phyloP scores from a whole-genome alignment of 2,888 invertebrate genomes.

The Theretra japonica region DNA sequence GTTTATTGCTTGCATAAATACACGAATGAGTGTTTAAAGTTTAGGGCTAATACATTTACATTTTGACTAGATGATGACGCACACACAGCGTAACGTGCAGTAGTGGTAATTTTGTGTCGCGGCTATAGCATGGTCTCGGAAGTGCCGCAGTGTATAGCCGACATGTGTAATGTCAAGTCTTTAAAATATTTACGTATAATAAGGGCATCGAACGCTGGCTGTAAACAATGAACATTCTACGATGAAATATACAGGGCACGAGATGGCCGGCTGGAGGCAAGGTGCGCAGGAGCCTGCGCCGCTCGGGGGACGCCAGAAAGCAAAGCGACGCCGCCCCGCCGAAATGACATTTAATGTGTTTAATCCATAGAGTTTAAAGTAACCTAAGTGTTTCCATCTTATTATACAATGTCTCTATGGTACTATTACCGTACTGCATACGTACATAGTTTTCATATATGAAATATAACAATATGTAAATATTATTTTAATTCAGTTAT shows the following conservation, averaged over 20 bases:
- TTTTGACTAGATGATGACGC: not conserved
- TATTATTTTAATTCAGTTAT: slow-evolving; percentile 36
- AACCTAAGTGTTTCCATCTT: slow-evolving; percentile 24
- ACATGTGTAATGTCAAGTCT: slow-evolving; percentile 23
- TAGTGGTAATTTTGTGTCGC: not conserved
- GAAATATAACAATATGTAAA: slow-evolving; percentile 43
- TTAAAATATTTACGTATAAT: not conserved
- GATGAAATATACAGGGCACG: not conserved
- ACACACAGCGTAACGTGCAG: slow-evolving; percentile 4
- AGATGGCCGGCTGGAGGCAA: not conserved
- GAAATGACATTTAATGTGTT: slow-evolving; percentile 28
- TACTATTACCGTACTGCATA: slow-evolving; percentile 3
- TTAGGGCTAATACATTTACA: slow-evolving; percentile 1
- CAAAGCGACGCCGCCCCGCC: not conserved
- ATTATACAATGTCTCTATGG: slow-evolving; percentile 3
- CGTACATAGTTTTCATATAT: slow-evolving; percentile 32
- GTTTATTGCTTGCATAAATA: not conserved
- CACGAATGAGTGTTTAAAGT: slow-evolving; percentile 2
- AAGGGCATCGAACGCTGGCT: not conserved
- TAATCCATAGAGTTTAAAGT: slow-evolving; percentile 32
- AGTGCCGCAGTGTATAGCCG: not conserved
- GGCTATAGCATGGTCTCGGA: not conserved
- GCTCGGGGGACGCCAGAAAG: not conserved
- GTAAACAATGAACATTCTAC: not conserved
- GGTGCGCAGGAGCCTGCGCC: not conserved